Evolutionary conservation across 2,888 invertebrate species (phyloP).

Genomic region (Apoda limacodes): DNA sequence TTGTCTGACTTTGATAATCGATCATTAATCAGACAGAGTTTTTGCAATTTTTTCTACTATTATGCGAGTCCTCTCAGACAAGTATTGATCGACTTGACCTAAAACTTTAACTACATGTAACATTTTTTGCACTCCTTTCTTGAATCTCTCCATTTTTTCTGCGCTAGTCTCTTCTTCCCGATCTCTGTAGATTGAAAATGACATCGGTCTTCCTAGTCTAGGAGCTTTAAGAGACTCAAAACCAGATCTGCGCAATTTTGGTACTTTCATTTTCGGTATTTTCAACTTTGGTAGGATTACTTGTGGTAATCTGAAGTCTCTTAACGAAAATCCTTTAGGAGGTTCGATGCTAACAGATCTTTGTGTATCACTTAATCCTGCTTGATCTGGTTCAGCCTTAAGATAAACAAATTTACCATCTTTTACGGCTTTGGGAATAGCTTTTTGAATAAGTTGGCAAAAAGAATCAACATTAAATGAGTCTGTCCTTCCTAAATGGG

Average conservation of each 20-base stretch:
- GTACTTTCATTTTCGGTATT: conserved; percentile 36
- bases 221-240: conserved; percentile 28
- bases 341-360: conserved; percentile 36
- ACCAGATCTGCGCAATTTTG: conserved; percentile 23
- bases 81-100: conserved; percentile 50
- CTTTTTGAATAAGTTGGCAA: conserved; percentile 45
- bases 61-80: conserved; percentile 52
- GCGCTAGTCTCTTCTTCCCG: conserved; percentile 43
- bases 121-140: conserved; percentile 56
- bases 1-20: neutral
- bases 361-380: conserved; percentile 35
- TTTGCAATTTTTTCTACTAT: conserved; percentile 51
- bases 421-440: conserved; percentile 45
- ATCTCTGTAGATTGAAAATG: conserved; percentile 27
- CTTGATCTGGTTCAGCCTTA: conserved; percentile 36
- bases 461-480: conserved; percentile 38
- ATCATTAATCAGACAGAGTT: conserved; percentile 38
- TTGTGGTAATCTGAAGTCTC: conserved; percentile 25
- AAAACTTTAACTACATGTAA: conserved; percentile 52
- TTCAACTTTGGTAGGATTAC: conserved; percentile 30
- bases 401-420: conserved; percentile 43
- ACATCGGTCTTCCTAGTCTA: conserved; percentile 34
- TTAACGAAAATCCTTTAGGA: conserved; percentile 35
- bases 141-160: conserved; percentile 51
- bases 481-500: neutral